Percentiles rank a stretch among this genome's conserved stretches.
phyloP scores from a whole-genome alignment of 1,140 invertebrate species.

The Apis mellifera region Amel_HAv3.1 CM009944.2:6046501-6047000 shows the following conservation, averaged over 20 bases:
- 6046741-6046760: slow-evolving; percentile 4
- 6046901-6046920: neutral
- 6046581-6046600: slow-evolving; percentile 36
- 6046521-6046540: slow-evolving; percentile 4
- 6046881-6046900: neutral
- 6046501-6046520: slow-evolving; percentile 34
- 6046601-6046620: slow-evolving; percentile 32
- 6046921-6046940: too few relatives aligned
- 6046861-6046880: neutral
- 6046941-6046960: too few relatives aligned
- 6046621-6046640: slow-evolving; percentile 54
- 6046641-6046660: slow-evolving; percentile 26
- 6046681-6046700: neutral
- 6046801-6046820: neutral
- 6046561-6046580: slow-evolving; percentile 21
- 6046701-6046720: neutral
- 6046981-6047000: neutral
- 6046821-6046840: neutral
- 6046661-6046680: slow-evolving; percentile 8
- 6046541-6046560: slow-evolving; percentile 18
- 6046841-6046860: neutral
- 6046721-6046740: neutral
- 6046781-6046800: neutral
- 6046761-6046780: neutral
- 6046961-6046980: neutral